Evolutionary conservation across 2,113 vertebrate species (phyloP).

Genomic region (Melanostigma gelatinosum): DNA sequence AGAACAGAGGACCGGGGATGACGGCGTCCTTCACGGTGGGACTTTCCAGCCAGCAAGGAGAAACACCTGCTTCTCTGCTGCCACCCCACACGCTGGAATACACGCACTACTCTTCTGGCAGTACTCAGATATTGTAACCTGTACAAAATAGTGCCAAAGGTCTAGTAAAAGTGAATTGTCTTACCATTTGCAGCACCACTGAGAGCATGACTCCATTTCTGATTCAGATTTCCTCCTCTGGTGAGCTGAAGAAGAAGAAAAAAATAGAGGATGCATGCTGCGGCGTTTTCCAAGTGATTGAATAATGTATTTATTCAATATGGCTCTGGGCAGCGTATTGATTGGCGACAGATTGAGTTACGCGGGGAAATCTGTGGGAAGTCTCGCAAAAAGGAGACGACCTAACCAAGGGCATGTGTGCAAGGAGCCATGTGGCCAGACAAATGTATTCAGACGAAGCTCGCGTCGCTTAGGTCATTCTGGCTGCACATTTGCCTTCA

Average conservation of each 20-base stretch:
- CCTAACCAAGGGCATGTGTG: slow-evolving; percentile 80
- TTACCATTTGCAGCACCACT: slow-evolving; percentile 16
- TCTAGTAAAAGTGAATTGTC: not conserved
- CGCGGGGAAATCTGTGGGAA: slow-evolving; percentile 72
- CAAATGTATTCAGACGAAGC: slow-evolving; percentile 65
- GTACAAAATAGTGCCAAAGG: slow-evolving; percentile 6
- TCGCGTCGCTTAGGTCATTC: slow-evolving; percentile 67
- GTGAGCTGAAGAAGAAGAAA: slow-evolving; percentile 27
- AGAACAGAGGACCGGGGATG: slow-evolving; percentile 57
- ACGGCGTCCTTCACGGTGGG: slow-evolving; percentile 52
- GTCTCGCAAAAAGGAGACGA: slow-evolving; percentile 63
- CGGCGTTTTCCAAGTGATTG: slow-evolving; percentile 66
- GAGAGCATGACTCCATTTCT: slow-evolving; percentile 4
- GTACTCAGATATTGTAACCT: not conserved
- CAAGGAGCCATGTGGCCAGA: slow-evolving; percentile 60
- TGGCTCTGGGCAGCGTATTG: slow-evolving; percentile 72
- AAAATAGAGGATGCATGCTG: slow-evolving; percentile 22
- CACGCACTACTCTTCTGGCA: not conserved
- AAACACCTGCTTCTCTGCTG: slow-evolving; percentile 77
- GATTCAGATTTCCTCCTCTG: slow-evolving; percentile 33
- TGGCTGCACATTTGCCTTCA: slow-evolving; percentile 51
- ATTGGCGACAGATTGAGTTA: slow-evolving; percentile 80
- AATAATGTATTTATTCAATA: slow-evolving; percentile 81
- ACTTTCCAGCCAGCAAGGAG: slow-evolving; percentile 48
- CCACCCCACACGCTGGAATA: slow-evolving; percentile 3